Conservation (phyloP, 2,888 invertebrate genomes). For the Troglohyphantes excavatus region DNA sequence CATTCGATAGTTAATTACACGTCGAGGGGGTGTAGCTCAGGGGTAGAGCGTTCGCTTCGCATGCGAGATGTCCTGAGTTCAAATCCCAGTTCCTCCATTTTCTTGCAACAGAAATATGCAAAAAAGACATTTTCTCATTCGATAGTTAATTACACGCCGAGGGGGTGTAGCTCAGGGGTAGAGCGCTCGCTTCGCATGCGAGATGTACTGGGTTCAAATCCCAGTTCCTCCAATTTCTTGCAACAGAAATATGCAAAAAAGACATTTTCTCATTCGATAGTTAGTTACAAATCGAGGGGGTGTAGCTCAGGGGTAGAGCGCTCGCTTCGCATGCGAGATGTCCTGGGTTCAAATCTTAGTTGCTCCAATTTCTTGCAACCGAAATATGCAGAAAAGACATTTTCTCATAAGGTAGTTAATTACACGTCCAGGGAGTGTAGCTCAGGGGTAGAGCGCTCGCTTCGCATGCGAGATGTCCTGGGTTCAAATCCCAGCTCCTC, state of each 20-base stretch:
- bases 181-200: slow-evolving; percentile 35
- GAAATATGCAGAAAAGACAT: too few species aligned
- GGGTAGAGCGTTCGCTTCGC: slow-evolving; percentile 44
- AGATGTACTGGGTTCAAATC: slow-evolving; percentile 16
- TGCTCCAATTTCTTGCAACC: too few species aligned
- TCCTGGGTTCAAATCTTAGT: slow-evolving; percentile 28
- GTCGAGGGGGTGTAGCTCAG: slow-evolving; percentile 38
- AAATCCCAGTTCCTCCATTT: slow-evolving; percentile 8
- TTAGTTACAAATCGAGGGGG: too few species aligned
- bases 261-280: too few species aligned
- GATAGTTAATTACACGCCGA: too few species aligned
- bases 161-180: slow-evolving; percentile 17
- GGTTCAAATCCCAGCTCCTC: slow-evolving; percentile 28
- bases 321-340: slow-evolving; percentile 41
- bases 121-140: too few species aligned
- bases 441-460: slow-evolving; percentile 45
- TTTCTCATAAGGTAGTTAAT: too few species aligned
- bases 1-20: too few species aligned
- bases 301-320: slow-evolving; percentile 23
- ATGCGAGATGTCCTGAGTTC: slow-evolving; percentile 43
- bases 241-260: too few species aligned
- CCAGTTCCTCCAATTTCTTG: slow-evolving; percentile 36
- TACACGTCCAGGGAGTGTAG: too few species aligned
- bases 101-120: too few species aligned
- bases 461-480: slow-evolving; percentile 42